Conservation (phyloP, 2,888 invertebrate genomes). For the Trichopoda pennipes region DNA sequence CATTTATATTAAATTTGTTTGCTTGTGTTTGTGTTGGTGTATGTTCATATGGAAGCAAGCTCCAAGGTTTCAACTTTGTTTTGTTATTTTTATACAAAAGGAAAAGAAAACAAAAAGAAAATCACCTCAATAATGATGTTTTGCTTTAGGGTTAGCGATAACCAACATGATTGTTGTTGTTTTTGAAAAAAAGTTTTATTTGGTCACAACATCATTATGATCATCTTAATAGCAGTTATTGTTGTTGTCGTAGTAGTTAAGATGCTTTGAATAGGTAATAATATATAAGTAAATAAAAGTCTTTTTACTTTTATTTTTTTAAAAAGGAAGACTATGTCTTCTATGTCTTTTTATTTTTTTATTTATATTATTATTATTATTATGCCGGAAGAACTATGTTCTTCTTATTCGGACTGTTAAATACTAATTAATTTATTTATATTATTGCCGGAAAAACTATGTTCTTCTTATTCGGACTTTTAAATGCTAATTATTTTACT, state of each 20-base stretch:
- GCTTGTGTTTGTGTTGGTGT: not conserved
- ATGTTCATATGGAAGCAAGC: slow-evolving; percentile 6
- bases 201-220: slow-evolving; percentile 41
- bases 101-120: not conserved
- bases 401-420: no score
- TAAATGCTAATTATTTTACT: no score
- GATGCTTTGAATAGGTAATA: slow-evolving; percentile 63
- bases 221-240: slow-evolving; percentile 54
- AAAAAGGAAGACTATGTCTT: no score
- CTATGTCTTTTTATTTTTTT: no score
- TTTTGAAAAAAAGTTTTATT: slow-evolving; percentile 7
- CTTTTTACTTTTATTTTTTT: no score
- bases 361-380: no score
- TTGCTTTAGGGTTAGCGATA: slow-evolving; percentile 61
- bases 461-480: no score
- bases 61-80: slow-evolving; percentile 54
- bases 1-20: not conserved
- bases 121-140: slow-evolving; percentile 50
- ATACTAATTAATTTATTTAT: no score
- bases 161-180: slow-evolving; percentile 50
- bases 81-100: slow-evolving; percentile 14
- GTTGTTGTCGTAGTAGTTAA: slow-evolving; percentile 50
- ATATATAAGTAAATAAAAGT: no score
- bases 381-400: no score
- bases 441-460: no score